A percentile compares a stretch with the other conserved stretches of the same genome.
phyloP scores from a whole-genome alignment of 1,140 invertebrate genomes.

The Leptestheria dahalacensis region DNA sequence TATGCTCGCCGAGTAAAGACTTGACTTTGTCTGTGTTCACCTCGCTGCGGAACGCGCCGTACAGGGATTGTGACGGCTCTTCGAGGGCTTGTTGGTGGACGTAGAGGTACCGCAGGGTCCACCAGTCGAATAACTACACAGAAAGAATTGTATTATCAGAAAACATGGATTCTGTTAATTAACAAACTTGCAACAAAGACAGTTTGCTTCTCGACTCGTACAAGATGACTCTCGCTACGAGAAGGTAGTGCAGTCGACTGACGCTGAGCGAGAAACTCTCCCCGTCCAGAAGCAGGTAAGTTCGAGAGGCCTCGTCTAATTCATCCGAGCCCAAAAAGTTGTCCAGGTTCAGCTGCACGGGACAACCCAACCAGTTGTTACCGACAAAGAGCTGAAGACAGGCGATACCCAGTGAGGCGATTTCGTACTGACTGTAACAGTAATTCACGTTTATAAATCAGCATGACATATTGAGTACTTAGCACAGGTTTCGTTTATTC shows the following conservation, averaged over 20 bases:
- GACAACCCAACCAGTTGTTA: not conserved
- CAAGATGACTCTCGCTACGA: slow-evolving; percentile 48
- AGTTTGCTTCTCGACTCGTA: slow-evolving; percentile 30
- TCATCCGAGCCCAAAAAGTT: not conserved
- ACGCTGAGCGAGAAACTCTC: slow-evolving; percentile 35
- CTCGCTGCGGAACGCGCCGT: slow-evolving; percentile 20
- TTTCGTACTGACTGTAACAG: not conserved
- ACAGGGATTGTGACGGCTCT: slow-evolving; percentile 47
- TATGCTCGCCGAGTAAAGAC: slow-evolving; percentile 8
- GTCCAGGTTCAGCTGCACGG: not conserved
- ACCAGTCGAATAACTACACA: slow-evolving; percentile 44
- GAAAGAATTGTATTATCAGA: slow-evolving; percentile 3
- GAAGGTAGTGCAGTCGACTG: slow-evolving; percentile 43
- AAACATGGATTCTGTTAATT: not conserved
- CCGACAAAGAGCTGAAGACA: not conserved
- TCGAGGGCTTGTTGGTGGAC: slow-evolving; percentile 57
- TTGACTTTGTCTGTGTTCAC: slow-evolving; percentile 15
- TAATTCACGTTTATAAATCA: not conserved
- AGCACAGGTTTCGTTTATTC: not conserved
- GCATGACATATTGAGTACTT: not conserved
- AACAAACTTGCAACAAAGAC: slow-evolving; percentile 21
- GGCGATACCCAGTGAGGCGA: not conserved
- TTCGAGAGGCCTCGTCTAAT: slow-evolving; percentile 18
- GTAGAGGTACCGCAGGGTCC: slow-evolving; percentile 51
- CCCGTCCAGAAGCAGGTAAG: slow-evolving; percentile 24